Evolutionary conservation across 2,888 invertebrate species (phyloP).

Genomic region (Neoscelio sp.): DNA sequence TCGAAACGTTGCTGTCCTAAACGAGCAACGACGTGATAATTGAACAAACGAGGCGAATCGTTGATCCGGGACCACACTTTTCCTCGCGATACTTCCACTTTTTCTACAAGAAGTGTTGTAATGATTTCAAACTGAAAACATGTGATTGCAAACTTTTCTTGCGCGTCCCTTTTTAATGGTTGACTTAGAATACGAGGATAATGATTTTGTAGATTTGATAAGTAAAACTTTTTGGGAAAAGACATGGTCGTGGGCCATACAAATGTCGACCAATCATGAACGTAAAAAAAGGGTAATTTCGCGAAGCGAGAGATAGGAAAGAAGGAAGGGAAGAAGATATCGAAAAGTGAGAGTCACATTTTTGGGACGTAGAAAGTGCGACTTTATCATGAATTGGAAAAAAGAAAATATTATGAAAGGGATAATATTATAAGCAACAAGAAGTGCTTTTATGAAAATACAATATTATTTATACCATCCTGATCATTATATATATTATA

Average conservation of each 20-base stretch:
- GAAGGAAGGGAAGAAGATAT: slow-evolving; percentile 22
- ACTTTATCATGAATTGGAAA: slow-evolving; percentile 63
- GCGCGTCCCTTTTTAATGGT: slow-evolving; percentile 48
- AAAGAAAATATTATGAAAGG: slow-evolving; percentile 73
- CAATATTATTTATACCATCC: slow-evolving; percentile 82
- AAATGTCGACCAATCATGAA: slow-evolving; percentile 15
- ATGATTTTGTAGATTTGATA: slow-evolving; percentile 48
- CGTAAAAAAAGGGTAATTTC: too few relatives aligned
- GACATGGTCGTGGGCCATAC: slow-evolving; percentile 53
- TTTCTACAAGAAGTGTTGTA: slow-evolving; percentile 47
- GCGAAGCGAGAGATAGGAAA: not conserved
- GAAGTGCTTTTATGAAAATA: slow-evolving; percentile 82
- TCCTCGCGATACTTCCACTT: slow-evolving; percentile 54
- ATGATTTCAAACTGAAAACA: slow-evolving; percentile 43
- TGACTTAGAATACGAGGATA: slow-evolving; percentile 27
- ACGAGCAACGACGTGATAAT: too few relatives aligned
- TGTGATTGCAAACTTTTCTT: slow-evolving; percentile 57
- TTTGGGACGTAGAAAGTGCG: slow-evolving; percentile 59
- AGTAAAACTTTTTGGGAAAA: slow-evolving; percentile 52
- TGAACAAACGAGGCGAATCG: too few relatives aligned
- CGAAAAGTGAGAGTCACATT: slow-evolving; percentile 59
- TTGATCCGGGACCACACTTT: slow-evolving; percentile 22
- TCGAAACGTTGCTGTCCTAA: too few relatives aligned
- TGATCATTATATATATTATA: slow-evolving; percentile 75
- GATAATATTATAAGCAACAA: slow-evolving; percentile 82